A percentile compares a stretch with the other conserved stretches of the same genome.
Conservation (phyloP, 1,140 invertebrate species). For the Antheraea mylitta region DNA sequence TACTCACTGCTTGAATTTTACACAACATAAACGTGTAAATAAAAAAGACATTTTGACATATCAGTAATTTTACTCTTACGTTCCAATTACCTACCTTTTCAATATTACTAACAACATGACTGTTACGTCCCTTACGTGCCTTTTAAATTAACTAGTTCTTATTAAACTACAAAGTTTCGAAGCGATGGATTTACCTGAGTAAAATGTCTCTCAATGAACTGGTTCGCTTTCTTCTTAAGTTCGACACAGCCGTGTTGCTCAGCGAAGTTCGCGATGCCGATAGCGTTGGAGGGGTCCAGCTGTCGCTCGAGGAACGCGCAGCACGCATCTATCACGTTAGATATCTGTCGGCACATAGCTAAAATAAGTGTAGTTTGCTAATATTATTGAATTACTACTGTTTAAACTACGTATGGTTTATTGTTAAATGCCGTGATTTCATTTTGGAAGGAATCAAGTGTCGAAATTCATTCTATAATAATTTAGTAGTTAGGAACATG, state of each 20-base stretch:
- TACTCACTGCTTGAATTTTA: too few species aligned
- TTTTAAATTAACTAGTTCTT: too few species aligned
- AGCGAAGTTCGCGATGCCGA: slow-evolving; percentile 95
- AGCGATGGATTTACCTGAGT: slow-evolving; percentile 81
- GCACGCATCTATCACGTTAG: slow-evolving; percentile 94
- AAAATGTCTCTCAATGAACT: slow-evolving; percentile 95
- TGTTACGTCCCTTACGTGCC: too few species aligned
- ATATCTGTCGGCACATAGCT: slow-evolving; percentile 81
- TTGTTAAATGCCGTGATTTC: not conserved
- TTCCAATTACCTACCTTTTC: too few species aligned
- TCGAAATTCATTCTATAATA: too few species aligned
- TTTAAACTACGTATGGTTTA: too few species aligned
- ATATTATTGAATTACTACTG: slow-evolving; percentile 3
- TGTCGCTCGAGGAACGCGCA: slow-evolving; percentile 94
- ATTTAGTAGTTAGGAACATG: too few species aligned
- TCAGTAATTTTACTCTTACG: too few species aligned
- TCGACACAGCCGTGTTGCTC: slow-evolving; percentile 93
- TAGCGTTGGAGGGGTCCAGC: slow-evolving; percentile 95
- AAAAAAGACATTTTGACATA: too few species aligned
- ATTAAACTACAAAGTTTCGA: too few species aligned
- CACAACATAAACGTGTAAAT: too few species aligned
- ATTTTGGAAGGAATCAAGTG: not conserved
- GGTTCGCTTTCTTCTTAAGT: slow-evolving; percentile 90
- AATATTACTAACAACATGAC: too few species aligned
- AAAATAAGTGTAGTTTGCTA: slow-evolving; percentile 41